Base-by-base conservation (phyloP, 2,113 vertebrate genomes). In the Lethenteron reissneri region DNA sequence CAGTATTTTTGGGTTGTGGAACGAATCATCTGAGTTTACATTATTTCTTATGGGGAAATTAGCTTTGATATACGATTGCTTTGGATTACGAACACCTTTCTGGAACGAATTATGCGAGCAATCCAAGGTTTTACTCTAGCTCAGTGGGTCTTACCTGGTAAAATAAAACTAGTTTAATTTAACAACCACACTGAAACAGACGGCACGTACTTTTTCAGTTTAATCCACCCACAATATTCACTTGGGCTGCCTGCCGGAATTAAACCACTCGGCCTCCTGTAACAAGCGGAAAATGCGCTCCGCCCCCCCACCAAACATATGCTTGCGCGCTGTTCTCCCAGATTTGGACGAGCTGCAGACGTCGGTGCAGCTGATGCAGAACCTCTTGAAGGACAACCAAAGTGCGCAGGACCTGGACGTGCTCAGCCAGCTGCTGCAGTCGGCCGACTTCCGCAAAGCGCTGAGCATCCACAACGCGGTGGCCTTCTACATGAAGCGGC, bases 381-480 rank as follows among this genome's bases (percentile, higher is more conserved):
- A 83, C 56, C 73, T 84, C 73, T 81, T 97, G 80, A 76, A 78
- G 73, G 92, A 95, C 78, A 78, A 83, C 74, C 90, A 94, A 82
- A 95, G 89, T 82, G 88, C 90, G 81, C 85, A 90, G 74, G 92
- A 97, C 76, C 81, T 88, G 75, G 80, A 82, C 73, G 79, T 92
- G 75, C 81, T 95, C 73, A 80, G 85, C 78, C 86, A 88, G 76
- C 84, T 97, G 71, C 81, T 94, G 60, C 81, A 85, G 71, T 86
- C 84, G 74, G 82, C 78, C 13, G 89, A 94, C 79, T 96, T 97
- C 80, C 85, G 82, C 81, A 87, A 82, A 77, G 89, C 89, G 1
- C 90, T 91, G 80, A 83, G 80, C 76, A 83, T 92, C 77, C 87
- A 90, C 82, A 85, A 83, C 2, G 81, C 85, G 59, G 82, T 96